Conservation (phyloP, 37 sponge, comb jelly and placozoan genomes). For the Cliona cf. orientalis region DNA sequence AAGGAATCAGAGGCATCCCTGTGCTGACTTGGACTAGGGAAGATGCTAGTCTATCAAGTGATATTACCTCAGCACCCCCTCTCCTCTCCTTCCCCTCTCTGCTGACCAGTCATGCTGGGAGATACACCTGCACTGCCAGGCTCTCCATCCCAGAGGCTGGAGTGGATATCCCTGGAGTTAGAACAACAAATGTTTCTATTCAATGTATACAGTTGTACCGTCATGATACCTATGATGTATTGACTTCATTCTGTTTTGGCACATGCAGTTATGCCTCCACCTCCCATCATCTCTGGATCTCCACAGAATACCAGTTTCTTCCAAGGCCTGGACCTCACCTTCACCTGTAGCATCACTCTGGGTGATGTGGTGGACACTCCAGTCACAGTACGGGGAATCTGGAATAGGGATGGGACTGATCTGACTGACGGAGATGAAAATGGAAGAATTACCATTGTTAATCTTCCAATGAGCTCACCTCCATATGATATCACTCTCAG, state of each 20-base stretch:
- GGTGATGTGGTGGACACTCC: not conserved
- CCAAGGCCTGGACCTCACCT: not conserved
- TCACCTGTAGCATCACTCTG: not conserved
- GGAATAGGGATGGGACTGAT: not conserved
- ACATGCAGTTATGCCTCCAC: slow-evolving; percentile 4
- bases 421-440: not conserved
- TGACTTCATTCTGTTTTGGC: not conserved
- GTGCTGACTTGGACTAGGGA: not conserved
- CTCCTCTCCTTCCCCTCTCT: slow-evolving; percentile 11
- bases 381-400: not conserved
- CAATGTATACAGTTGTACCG: not conserved
- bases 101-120: slow-evolving; percentile 19
- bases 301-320: not conserved
- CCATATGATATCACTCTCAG: not conserved
- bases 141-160: not conserved
- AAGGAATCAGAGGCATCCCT: not conserved
- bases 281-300: not conserved
- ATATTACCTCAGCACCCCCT: not conserved
- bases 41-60: not conserved
- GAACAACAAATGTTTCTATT: no score
- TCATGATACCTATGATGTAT: not conserved
- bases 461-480: not conserved
- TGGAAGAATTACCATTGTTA: not conserved
- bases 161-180: not conserved
- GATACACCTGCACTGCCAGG: slow-evolving; percentile 17